Base-by-base conservation (phyloP, 2,113 vertebrate genomes). In the Aphyosemion australe region DNA sequence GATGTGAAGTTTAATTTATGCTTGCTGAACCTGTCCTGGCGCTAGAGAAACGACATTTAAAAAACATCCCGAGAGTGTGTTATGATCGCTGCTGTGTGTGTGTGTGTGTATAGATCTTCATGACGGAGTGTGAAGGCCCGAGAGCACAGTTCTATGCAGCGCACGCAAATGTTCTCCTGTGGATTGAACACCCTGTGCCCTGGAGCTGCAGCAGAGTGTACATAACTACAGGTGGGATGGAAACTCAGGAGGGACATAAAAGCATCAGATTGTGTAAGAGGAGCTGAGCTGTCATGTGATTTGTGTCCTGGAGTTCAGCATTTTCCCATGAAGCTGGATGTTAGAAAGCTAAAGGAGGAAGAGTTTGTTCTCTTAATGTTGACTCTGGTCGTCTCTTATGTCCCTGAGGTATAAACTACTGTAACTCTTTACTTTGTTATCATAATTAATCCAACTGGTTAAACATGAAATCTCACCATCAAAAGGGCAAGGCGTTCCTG, bases 141-240 rank as follows among this genome's bases (percentile, higher is more conserved):
- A 51, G 15, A 41, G 50, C 11, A 14, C 20, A 15, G 1, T 43
- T 60, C 69, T 57, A 76, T 78, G 79, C 48, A 0, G 15, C n/a
- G 65, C 67, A 85, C 64, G 72, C 69, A 20, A 70, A 46, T 18
- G 43, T 62, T 19, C 49, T 59, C 57, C 41, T n/a, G 16, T 21
- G 34, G 63, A 32, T 52, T 43, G 55, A 61, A 61, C 55, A 46
- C 5, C 61, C 14, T 66, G 69, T 87, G 84, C 65, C 62, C 89
- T 69, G 78, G 15, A 13, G 4, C 15, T 60, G 59, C 39, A 54
- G 58, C 12, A 8, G n/a, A 34, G 46, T 66, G 50, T 70, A 61
- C 59, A 82, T 80, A 79, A 54, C 53, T 72, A 52, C 56, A 82
- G 79, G 87, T 89, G 66, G 79, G 50, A 78, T 76, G 84, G 88